Evolutionary conservation across 2,888 invertebrate species (phyloP), one percentile per base, ranked within the genome.

Genomic region (Uloborus plumipes): DNA sequence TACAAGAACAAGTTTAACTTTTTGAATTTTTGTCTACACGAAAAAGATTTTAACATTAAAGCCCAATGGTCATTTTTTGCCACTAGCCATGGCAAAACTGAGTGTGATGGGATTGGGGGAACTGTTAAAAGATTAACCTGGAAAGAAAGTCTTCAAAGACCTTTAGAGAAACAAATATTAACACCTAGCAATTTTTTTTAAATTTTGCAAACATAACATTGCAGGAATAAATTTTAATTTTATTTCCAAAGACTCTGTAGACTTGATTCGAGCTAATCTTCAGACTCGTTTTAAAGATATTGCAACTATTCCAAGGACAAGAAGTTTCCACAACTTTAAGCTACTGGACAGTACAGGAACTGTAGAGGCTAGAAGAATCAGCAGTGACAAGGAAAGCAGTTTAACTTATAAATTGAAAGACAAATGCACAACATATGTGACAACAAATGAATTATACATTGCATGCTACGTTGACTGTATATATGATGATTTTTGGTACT

Each of bases 51-150:
- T 31, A 26, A 62, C 2, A 31, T 39, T 3, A 62, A 62, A 26
- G 26, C 7, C 26, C 31, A 85, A 50, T 87, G 87, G 87, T 74
- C 64, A 85, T 87, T 79, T 62, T 86, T 86, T 75, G 86, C 86
- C 14, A 85, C 59, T 9, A 59, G 59, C 11, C 59, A 59, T 59
- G 59, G 59, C 20, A 59, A 59, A 16, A n/a, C 62, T 26, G 64
- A 86, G 4, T 86, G 86, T 73, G 87, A 87, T 84, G 86, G 86
- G 1, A 77, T 87, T 15, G 86, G 86, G 86, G 86, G 1, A 77
- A 87, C 13, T 86, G 86, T 80, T 4, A 86, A 86, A 69, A 14
- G 26, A 16, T 14, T 62, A 73, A 16, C 64, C 13, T 50, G 50
- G 51, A 73, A 62, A 62, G 61, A 39, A 47, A 51, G 62, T 62